These are phyloP conservation scores for Nematostella vectensis DNA, from an alignment of 92 coral and sea anemone genomes.

Conservation along the genomic window DNA sequence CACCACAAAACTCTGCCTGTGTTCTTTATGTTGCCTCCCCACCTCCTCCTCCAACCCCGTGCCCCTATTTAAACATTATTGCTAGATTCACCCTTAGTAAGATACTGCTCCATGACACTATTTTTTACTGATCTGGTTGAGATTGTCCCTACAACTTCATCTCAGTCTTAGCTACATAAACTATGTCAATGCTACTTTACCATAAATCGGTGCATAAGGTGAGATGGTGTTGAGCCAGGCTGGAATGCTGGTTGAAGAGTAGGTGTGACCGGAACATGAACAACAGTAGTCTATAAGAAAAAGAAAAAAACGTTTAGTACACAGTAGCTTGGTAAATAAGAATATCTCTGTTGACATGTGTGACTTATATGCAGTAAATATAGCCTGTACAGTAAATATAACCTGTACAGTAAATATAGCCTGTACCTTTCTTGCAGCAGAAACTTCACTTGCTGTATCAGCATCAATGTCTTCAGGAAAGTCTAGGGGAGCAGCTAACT, in stretches of 20 bases:
- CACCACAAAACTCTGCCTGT: too few species aligned
- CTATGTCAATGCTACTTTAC: too few species aligned
- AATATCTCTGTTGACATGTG: too few species aligned
- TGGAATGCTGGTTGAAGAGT: constrained; percentile 73
- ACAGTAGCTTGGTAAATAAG: constrained; percentile 1
- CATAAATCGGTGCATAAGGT: constrained; percentile 96
- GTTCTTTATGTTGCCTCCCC: too few species aligned
- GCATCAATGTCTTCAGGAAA: constrained; percentile 70
- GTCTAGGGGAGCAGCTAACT: constrained; percentile 85
- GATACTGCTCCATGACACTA: too few species aligned
- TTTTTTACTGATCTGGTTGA: too few species aligned
- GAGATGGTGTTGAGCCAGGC: constrained; percentile 92
- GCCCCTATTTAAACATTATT: too few species aligned
- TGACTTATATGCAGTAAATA: not conserved
- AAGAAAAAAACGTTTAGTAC: not conserved
- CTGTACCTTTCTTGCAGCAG: constrained; percentile 9
- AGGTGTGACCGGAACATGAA: constrained; percentile 68
- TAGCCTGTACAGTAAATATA: not conserved
- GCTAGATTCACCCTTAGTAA: too few species aligned
- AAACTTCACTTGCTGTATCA: constrained; percentile 60
- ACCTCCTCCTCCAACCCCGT: too few species aligned
- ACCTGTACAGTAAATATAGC: not conserved
- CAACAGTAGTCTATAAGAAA: constrained; percentile 38
- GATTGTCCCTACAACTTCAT: too few species aligned
- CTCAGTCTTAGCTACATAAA: too few species aligned